Evolutionary conservation across 2,113 vertebrate genomes (phyloP), one percentile per base, ranked within the genome.

Genomic region (Amazona vittata): DNA sequence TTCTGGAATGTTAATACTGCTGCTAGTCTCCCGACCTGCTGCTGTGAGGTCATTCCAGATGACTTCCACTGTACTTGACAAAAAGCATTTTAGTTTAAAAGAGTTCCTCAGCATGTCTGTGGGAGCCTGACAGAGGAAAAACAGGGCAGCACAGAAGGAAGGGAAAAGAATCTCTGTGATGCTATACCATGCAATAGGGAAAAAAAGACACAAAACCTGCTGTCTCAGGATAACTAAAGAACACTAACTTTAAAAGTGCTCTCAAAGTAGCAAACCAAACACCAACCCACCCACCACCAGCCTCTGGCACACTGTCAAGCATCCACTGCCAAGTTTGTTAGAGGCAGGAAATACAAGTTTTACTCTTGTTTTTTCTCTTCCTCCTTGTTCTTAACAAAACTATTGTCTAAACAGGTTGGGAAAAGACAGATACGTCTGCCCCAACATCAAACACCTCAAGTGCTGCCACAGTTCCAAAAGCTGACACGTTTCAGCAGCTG

Each of bases 51-150:
- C 29, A 73, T 19, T 71, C 50, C 73, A 78, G 39, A 26, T 75
- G 24, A 83, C 25, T 83, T 69, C 52, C 73, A 64, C 39, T 86
- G 69, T 11, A 57, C 49, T 41, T 12, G 5, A 85, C 49, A 87
- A 71, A 43, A 35, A 68, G 10, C 20, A n/a, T 25, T 46, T 86
- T 15, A 33, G 71, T 20, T 87, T 68, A 24, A 68, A 64, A 37
- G 41, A 62, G 46, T 3, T 90, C 47, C 70, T 93, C 74, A 25
- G 62, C 33, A 4, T 9, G 26, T 21, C 65, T 82, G 62, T 21
- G 35, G 55, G 57, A 90, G 62, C 57, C 52, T 71, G 87, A 64
- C 41, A 81, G 59, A 75, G 33, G 25, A 19, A 91, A 94, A 94
- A 60, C 0, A 63, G 55, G 64, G 84, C 77, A 84, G 83, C 46